Percentiles rank a stretch among this genome's conserved stretches.
Evolutionary conservation across 1,140 invertebrate genomes (phyloP).

Genomic region (Ylistrum balloti): DNA sequence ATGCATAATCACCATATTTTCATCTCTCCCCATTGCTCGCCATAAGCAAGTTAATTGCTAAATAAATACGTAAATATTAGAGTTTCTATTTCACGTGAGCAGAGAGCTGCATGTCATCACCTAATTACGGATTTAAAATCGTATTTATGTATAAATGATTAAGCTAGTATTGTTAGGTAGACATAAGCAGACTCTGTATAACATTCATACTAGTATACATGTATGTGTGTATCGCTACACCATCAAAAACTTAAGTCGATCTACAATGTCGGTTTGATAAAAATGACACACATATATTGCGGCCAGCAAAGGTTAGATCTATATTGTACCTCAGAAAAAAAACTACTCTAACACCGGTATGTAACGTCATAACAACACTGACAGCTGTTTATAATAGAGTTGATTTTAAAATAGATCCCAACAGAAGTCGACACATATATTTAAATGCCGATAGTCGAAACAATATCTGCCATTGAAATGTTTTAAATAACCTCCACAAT

Average conservation of each 20-base stretch:
- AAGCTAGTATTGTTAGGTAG: neutral
- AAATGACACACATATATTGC: neutral
- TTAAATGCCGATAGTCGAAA: constrained; percentile 20
- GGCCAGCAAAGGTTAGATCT: neutral
- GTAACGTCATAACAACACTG: neutral
- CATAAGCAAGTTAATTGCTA: too few relatives aligned
- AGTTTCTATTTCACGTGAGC: too few relatives aligned
- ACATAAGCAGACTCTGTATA: neutral
- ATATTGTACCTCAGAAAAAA: neutral
- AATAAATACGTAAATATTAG: too few relatives aligned
- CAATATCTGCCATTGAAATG: neutral
- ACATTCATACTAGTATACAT: neutral
- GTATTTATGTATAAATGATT: neutral
- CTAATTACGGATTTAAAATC: neutral
- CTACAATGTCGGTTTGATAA: neutral
- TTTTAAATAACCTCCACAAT: constrained; percentile 13
- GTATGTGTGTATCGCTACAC: neutral
- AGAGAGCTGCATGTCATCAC: too few relatives aligned
- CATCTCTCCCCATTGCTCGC: too few relatives aligned
- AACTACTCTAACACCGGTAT: neutral
- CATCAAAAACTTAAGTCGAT: neutral
- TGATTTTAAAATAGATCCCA: constrained; percentile 28
- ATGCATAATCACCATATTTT: too few relatives aligned
- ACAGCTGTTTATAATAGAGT: neutral
- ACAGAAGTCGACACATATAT: neutral